Percentiles rank a stretch among this genome's conserved stretches.
Evolutionary conservation across 2,113 vertebrate species (phyloP).

Genomic region (Platycercus adscitus): DNA sequence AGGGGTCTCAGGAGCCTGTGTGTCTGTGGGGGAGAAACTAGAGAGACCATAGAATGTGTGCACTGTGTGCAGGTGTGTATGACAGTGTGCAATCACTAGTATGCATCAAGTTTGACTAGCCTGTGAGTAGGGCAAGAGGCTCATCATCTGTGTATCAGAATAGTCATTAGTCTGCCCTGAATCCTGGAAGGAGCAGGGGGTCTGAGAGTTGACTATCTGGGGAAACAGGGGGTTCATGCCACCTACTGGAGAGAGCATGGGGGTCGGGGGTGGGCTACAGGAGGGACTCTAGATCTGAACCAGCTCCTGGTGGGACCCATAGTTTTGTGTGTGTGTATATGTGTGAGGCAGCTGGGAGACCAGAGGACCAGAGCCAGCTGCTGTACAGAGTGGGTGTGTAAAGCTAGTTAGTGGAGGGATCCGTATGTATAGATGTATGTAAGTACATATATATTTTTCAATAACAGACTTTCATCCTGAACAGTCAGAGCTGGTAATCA

Average conservation of each 20-base stretch:
- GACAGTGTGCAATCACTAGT: background rate
- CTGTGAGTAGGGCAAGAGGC: background rate
- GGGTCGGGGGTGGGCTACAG: background rate
- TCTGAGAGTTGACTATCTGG: background rate
- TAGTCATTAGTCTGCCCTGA: background rate
- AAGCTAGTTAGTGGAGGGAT: background rate
- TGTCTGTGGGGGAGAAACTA: background rate
- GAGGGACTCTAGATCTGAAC: background rate
- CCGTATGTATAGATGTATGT: background rate
- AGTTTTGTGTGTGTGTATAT: background rate
- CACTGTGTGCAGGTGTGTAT: background rate
- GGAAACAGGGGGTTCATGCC: background rate
- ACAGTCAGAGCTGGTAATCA: background rate
- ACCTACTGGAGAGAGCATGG: background rate
- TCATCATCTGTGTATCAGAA: background rate
- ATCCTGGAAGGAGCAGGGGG: background rate
- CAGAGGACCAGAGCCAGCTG: background rate
- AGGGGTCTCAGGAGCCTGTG: background rate
- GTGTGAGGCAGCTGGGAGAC: background rate
- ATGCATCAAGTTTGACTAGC: background rate
- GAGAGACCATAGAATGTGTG: background rate
- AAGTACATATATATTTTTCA: background rate
- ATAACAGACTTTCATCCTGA: background rate
- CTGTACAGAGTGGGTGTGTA: background rate
- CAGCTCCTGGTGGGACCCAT: background rate